These are phyloP conservation scores for Cotesia typhae DNA, from an alignment of 1,140 invertebrate species.

Conservation along the genomic window DNA sequence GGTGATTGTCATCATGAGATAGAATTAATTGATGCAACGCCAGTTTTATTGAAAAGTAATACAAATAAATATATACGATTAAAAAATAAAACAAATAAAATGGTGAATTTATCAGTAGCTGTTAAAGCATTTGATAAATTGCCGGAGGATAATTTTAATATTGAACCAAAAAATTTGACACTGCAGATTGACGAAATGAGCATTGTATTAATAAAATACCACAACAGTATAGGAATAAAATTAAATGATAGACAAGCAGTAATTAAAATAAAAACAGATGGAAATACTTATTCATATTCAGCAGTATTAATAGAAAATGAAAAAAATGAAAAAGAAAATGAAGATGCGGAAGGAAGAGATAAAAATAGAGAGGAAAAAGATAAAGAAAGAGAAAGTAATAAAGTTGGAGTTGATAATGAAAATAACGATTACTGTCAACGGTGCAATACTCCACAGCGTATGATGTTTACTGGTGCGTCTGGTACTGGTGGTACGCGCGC, in stretches of 20 bases:
- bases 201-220: slow-evolving; percentile 1
- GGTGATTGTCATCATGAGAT: slow-evolving; percentile 47
- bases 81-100: slow-evolving; percentile 50
- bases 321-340: background rate
- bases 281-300: slow-evolving; percentile 46
- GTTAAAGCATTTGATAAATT: slow-evolving; percentile 28
- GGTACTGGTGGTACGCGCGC: too few species aligned
- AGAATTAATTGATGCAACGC: slow-evolving; percentile 49
- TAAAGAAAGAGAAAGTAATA: too few species aligned
- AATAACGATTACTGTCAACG: slow-evolving; percentile 46
- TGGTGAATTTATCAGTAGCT: slow-evolving; percentile 38
- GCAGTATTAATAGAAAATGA: slow-evolving; percentile 46
- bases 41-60: slow-evolving; percentile 47
- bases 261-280: slow-evolving; percentile 48
- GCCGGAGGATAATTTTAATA: slow-evolving; percentile 41
- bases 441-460: slow-evolving; percentile 52
- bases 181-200: slow-evolving; percentile 46
- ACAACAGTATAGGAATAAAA: background rate
- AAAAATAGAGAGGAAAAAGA: too few species aligned
- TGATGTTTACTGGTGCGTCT: too few species aligned
- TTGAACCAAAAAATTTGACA: slow-evolving; percentile 47
- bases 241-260: slow-evolving; percentile 42
- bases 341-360: too few species aligned
- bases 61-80: slow-evolving; percentile 49
- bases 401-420: slow-evolving; percentile 33